Evolutionary conservation across 2,888 invertebrate genomes (phyloP).

Genomic region (Uropetala carovei): DNA sequence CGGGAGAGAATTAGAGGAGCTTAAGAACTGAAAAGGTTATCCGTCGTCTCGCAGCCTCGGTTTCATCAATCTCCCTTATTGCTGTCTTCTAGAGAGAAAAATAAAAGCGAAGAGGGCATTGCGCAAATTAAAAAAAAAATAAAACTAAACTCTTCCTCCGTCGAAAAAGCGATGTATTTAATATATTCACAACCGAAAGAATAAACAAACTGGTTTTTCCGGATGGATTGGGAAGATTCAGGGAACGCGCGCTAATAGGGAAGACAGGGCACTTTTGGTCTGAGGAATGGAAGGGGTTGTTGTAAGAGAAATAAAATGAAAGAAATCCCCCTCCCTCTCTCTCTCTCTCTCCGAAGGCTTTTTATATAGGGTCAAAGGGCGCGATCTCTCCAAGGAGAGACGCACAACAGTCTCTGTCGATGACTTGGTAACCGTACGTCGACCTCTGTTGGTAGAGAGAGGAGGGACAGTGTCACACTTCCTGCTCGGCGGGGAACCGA

Average conservation of each 20-base stretch:
- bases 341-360: background rate
- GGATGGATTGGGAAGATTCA: background rate
- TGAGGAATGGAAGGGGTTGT: background rate
- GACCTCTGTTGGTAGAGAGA: background rate
- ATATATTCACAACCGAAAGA: background rate
- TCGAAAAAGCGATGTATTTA: background rate
- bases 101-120: background rate
- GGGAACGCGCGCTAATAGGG: background rate
- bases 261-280: background rate
- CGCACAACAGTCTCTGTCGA: background rate
- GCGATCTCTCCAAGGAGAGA: background rate
- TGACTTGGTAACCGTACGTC: background rate
- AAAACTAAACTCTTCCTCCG: background rate
- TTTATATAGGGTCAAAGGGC: background rate
- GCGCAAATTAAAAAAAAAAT: background rate
- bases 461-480: background rate
- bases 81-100: background rate
- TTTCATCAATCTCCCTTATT: background rate
- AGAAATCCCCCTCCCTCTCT: too few relatives aligned
- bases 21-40: background rate
- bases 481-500: background rate
- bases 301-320: too few relatives aligned
- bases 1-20: constrained; percentile 10
- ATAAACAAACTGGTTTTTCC: background rate
- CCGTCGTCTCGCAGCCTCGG: background rate